phyloP scores from a whole-genome alignment of 2,888 invertebrate species.

The Adelognathus sp. region DNA sequence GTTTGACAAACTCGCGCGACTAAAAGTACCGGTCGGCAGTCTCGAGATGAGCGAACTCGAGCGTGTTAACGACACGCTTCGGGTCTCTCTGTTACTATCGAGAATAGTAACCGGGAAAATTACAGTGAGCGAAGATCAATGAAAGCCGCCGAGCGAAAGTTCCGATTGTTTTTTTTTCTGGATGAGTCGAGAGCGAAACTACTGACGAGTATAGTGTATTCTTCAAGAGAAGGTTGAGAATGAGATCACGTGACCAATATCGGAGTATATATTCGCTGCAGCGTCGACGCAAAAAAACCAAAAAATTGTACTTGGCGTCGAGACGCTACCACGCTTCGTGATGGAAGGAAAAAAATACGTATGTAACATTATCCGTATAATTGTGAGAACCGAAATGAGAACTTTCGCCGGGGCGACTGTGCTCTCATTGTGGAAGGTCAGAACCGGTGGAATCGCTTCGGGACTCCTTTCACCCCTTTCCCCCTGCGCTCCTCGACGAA shows the following conservation, averaged over 20 bases:
- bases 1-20: neutral
- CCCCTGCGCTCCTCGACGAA: no score
- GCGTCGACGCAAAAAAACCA: neutral
- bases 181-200: no score
- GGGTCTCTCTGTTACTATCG: no score
- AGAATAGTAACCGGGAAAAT: no score
- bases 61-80: neutral
- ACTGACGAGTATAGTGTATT: no score
- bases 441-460: constrained; percentile 20
- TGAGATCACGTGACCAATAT: no score
- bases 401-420: constrained; percentile 39
- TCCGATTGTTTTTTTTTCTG: no score
- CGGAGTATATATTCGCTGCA: no score
- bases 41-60: neutral
- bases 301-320: neutral
- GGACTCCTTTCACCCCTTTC: constrained; percentile 7
- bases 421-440: constrained; percentile 51
- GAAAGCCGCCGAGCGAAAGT: neutral
- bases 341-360: neutral
- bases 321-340: no score
- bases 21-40: neutral
- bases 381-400: neutral
- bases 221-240: no score
- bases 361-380: neutral
- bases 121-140: neutral